Percentiles rank a stretch among this genome's conserved stretches.
Conservation (phyloP, 1,140 invertebrate genomes). For the Trichonephila clavipes region DNA sequence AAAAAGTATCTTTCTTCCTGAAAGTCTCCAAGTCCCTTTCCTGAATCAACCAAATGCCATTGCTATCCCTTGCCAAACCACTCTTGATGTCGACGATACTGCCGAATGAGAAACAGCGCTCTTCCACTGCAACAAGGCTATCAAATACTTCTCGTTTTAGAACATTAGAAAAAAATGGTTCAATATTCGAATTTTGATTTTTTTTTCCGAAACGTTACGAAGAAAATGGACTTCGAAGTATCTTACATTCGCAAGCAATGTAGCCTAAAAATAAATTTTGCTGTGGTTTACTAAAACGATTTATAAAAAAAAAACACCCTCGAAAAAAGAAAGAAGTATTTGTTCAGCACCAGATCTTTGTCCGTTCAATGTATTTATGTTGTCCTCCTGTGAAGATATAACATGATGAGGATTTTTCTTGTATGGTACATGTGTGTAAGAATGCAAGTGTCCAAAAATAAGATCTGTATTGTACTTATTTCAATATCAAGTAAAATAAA, state of each 20-base stretch:
- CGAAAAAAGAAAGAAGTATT: conserved; percentile 65
- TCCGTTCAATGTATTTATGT: conserved; percentile 55
- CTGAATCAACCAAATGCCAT: conserved; percentile 36
- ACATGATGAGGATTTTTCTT: conserved; percentile 26
- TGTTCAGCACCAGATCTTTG: conserved; percentile 52
- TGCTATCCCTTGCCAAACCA: conserved; percentile 58
- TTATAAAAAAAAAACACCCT: not conserved
- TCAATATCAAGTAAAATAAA: conserved; percentile 49
- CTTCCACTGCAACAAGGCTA: conserved; percentile 55
- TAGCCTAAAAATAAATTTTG: not conserved
- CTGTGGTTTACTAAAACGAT: not conserved
- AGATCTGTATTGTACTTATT: conserved; percentile 75
- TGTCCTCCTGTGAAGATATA: conserved; percentile 29
- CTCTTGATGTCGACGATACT: conserved; percentile 15
- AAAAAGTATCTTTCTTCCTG: conserved; percentile 32
- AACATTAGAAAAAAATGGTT: not conserved
- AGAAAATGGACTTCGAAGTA: conserved; percentile 64
- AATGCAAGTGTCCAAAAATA: not conserved
- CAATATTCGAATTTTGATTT: no score
- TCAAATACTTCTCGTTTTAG: conserved; percentile 68
- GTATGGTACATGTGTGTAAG: conserved; percentile 26
- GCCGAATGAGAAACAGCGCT: conserved; percentile 62
- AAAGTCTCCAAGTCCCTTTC: conserved; percentile 55
- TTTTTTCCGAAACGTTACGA: not conserved
- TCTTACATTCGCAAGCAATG: conserved; percentile 10